These are phyloP conservation scores for Drosophila tristis DNA, from an alignment of 1,140 invertebrate genomes.

Conservation along the genomic window DNA sequence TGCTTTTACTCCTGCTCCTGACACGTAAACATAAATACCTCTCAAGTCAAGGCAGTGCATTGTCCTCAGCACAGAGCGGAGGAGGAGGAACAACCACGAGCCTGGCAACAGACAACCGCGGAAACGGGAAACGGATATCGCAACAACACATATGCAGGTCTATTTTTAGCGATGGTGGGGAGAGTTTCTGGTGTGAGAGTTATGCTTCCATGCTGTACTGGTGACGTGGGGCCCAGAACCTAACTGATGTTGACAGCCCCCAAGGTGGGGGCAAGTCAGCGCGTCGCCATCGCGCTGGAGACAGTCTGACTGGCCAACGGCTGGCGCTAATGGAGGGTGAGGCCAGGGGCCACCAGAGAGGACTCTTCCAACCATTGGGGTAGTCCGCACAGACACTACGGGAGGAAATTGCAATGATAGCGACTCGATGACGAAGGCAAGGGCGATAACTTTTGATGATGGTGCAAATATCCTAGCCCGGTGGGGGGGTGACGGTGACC, in stretches of 20 bases:
- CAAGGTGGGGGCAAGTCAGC: conserved; percentile 38
- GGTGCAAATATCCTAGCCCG: conserved; percentile 21
- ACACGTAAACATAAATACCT: conserved; percentile 7
- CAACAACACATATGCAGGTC: conserved; percentile 24
- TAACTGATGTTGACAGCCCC: conserved; percentile 3
- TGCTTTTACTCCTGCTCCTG: background rate
- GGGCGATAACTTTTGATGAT: conserved; percentile 44
- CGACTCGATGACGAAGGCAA: conserved; percentile 33
- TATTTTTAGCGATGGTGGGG: conserved; percentile 58
- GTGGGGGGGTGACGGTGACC: conserved; percentile 33
- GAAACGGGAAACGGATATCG: conserved; percentile 8
- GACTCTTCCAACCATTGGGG: conserved; percentile 27
- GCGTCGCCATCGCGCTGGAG: conserved; percentile 50
- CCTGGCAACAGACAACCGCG: conserved; percentile 54
- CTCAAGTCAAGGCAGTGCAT: conserved; percentile 75
- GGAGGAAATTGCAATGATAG: conserved; percentile 52
- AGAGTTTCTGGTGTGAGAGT: conserved; percentile 3
- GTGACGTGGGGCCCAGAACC: conserved; percentile 37
- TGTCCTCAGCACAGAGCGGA: conserved; percentile 67
- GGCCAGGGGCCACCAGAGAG: background rate
- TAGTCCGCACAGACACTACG: conserved; percentile 45
- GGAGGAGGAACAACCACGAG: conserved; percentile 25
- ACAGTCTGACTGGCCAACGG: conserved; percentile 79
- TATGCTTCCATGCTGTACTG: conserved; percentile 44
- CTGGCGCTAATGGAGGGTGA: conserved; percentile 55